phyloP scores from a whole-genome alignment of 2,888 invertebrate genomes.

The Myathropa florea region DNA sequence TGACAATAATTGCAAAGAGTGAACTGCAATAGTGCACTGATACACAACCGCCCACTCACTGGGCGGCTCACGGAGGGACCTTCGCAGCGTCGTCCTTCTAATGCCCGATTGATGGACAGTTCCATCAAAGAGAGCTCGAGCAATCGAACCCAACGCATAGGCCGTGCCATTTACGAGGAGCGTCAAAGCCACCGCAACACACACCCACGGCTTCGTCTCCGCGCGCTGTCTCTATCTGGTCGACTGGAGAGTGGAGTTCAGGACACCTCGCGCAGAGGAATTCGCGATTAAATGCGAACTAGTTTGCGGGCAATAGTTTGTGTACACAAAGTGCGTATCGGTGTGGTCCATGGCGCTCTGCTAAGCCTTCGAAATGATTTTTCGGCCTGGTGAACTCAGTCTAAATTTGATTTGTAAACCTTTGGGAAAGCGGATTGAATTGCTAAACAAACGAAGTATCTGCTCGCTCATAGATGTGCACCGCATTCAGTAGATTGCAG shows the following conservation, averaged over 20 bases:
- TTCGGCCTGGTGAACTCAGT: constrained; percentile 70
- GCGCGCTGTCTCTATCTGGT: constrained; percentile 25
- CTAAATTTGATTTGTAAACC: constrained; percentile 71
- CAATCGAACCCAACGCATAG: constrained; percentile 57
- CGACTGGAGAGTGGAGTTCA: background rate
- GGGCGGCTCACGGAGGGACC: background rate
- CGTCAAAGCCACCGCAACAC: constrained; percentile 49
- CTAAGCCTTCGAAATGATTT: constrained; percentile 52
- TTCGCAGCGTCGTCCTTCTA: constrained; percentile 38
- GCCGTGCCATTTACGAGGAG: constrained; percentile 46
- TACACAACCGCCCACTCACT: constrained; percentile 2
- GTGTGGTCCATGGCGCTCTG: background rate
- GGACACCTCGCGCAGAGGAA: constrained; percentile 42
- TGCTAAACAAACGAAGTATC: constrained; percentile 60
- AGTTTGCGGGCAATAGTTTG: constrained; percentile 69
- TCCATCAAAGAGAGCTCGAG: constrained; percentile 64
- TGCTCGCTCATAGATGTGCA: background rate
- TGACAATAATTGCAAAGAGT: constrained; percentile 70
- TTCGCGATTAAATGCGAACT: constrained; percentile 70
- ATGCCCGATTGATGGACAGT: constrained; percentile 65
- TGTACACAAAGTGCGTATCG: constrained; percentile 66
- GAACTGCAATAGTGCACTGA: constrained; percentile 51
- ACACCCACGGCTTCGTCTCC: background rate
- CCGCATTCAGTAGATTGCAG: constrained; percentile 25
- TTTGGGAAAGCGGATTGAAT: constrained; percentile 67